A percentile compares a stretch with the other conserved stretches of the same genome.
Conservation (phyloP, 2,797 vertebrate species). For the Paguma larvata region DNA sequence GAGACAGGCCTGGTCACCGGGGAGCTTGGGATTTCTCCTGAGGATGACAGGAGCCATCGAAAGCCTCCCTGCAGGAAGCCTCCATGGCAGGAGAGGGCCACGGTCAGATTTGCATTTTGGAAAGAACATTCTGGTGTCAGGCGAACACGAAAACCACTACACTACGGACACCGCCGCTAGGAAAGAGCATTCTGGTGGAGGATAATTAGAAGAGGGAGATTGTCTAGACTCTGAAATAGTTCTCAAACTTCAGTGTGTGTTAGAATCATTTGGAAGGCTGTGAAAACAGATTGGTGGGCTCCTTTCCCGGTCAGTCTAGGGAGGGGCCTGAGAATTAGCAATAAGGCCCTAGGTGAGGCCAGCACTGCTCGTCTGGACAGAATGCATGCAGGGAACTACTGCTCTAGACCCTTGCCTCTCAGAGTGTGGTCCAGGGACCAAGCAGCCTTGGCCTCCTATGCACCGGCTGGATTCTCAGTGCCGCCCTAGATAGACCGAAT, state of each 20-base stretch:
- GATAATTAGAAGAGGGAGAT: neutral
- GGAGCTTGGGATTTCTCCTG: neutral
- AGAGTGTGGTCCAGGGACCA: neutral
- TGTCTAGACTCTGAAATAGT: neutral
- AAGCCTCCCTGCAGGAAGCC: neutral
- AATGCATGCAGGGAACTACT: neutral
- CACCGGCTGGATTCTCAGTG: neutral
- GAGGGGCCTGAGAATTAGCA: neutral
- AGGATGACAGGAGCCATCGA: neutral
- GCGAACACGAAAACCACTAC: too few species aligned
- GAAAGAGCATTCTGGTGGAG: neutral
- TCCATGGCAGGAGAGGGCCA: neutral
- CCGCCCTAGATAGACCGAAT: neutral
- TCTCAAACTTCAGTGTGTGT: neutral
- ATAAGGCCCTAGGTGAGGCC: neutral
- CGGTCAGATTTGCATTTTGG: neutral
- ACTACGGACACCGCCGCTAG: neutral
- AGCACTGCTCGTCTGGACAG: neutral
- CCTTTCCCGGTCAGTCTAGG: neutral
- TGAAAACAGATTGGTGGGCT: neutral
- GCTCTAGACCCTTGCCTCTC: neutral
- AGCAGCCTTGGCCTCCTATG: neutral
- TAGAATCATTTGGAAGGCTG: conserved; percentile 22
- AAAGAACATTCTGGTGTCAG: neutral
- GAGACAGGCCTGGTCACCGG: neutral